phyloP scores from a whole-genome alignment of 2,888 invertebrate species.

The Yponomeuta cagnagella region DNA sequence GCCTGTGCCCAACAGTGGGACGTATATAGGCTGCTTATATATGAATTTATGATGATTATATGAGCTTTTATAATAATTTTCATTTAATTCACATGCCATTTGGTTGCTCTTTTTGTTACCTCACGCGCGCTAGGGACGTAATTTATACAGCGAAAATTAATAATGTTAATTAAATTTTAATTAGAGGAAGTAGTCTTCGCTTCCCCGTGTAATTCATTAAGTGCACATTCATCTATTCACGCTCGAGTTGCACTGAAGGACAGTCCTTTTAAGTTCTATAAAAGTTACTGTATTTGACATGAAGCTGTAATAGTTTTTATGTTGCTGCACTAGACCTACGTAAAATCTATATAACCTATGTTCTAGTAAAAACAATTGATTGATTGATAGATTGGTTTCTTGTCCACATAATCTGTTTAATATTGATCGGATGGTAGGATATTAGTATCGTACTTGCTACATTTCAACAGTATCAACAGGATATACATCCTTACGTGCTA shows the following conservation, averaged over 20 bases:
- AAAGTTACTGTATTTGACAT: not conserved
- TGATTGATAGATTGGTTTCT: too few species aligned
- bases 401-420: too few species aligned
- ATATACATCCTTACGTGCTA: too few species aligned
- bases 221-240: not conserved
- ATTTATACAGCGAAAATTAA: not conserved
- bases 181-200: not conserved
- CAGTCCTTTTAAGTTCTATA: not conserved
- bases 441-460: too few species aligned
- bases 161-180: slow-evolving; percentile 1
- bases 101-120: not conserved
- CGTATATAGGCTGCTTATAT: too few species aligned
- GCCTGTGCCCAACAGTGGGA: too few species aligned
- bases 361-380: too few species aligned
- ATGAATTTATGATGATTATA: too few species aligned
- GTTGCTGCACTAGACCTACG: too few species aligned
- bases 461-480: too few species aligned
- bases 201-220: not conserved
- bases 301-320: not conserved
- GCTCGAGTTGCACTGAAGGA: not conserved
- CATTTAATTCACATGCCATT: not conserved
- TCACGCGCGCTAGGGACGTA: not conserved
- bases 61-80: not conserved
- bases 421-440: too few species aligned
- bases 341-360: too few species aligned